Conservation (phyloP, 2,797 vertebrate species). For the Rhynchotus rufescens region DNA sequence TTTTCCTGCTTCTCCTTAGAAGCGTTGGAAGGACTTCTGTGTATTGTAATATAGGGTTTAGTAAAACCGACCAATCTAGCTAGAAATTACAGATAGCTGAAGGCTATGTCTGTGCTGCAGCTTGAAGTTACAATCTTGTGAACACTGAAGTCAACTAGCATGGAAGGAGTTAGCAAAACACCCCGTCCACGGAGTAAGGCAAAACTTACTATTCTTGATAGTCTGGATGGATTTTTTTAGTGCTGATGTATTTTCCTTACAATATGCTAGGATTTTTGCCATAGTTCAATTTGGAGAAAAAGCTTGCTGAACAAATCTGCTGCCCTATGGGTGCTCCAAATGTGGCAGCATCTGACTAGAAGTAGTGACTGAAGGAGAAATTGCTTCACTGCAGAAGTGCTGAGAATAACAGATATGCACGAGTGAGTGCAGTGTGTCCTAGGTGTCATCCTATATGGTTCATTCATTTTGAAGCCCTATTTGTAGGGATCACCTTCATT, state of each 20-base stretch:
- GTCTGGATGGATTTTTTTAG: not conserved
- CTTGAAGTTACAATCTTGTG: not conserved
- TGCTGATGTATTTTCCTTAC: not conserved
- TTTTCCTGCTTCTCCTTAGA: not conserved
- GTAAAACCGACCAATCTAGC: not conserved
- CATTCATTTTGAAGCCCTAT: not conserved
- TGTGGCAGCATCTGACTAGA: not conserved
- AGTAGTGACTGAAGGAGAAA: not conserved
- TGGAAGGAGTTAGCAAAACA: not conserved
- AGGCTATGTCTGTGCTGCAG: accelerated
- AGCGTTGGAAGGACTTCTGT: not conserved
- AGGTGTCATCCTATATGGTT: not conserved
- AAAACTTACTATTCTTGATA: not conserved
- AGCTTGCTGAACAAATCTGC: not conserved
- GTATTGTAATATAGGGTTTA: not conserved
- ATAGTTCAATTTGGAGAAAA: not conserved
- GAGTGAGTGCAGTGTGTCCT: not conserved
- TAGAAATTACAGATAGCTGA: not conserved
- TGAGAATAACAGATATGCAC: not conserved
- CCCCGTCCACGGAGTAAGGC: too few relatives aligned
- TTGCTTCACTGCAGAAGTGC: not conserved
- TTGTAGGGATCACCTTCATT: not conserved
- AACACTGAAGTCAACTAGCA: not conserved
- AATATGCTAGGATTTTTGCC: not conserved
- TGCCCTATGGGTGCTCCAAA: not conserved